Conservation (phyloP, 1,140 invertebrate genomes). For the Piezodorus guildinii region DNA sequence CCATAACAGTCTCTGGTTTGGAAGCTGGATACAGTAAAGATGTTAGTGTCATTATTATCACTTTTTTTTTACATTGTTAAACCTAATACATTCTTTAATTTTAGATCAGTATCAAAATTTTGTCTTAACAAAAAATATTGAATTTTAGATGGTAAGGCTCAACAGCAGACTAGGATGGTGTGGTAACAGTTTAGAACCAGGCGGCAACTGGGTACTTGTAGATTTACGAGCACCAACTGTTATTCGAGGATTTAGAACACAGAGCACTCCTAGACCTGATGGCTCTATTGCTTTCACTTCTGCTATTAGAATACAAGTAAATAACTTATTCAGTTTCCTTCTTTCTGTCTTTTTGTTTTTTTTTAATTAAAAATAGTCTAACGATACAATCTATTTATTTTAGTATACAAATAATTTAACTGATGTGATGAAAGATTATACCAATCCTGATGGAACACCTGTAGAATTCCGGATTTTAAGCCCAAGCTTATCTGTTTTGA, state of each 20-base stretch:
- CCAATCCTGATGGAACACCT: slow-evolving; percentile 81
- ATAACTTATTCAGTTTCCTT: no score
- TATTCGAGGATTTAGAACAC: slow-evolving; percentile 77
- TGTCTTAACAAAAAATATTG: background rate
- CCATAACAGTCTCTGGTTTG: slow-evolving; percentile 71
- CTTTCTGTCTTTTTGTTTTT: background rate
- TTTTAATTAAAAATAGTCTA: background rate
- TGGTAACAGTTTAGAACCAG: slow-evolving; percentile 68
- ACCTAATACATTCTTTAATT: slow-evolving; percentile 12
- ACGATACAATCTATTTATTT: slow-evolving; percentile 20
- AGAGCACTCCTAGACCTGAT: slow-evolving; percentile 66
- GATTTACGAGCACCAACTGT: slow-evolving; percentile 84
- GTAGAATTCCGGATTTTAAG: slow-evolving; percentile 82
- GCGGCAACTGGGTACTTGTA: slow-evolving; percentile 76
- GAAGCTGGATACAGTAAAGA: slow-evolving; percentile 72
- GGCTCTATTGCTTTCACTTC: slow-evolving; percentile 75
- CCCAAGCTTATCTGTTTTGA: slow-evolving; percentile 75
- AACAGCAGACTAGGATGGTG: slow-evolving; percentile 81
- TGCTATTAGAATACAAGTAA: slow-evolving; percentile 61
- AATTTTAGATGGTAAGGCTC: slow-evolving; percentile 55
- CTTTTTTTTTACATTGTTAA: background rate
- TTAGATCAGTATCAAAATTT: background rate
- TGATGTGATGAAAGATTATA: slow-evolving; percentile 80
- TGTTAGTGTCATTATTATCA: slow-evolving; percentile 39
- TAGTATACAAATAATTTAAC: slow-evolving; percentile 80